phyloP scores from a whole-genome alignment of 1,140 invertebrate species.

The Drosophila navojoa region DNA sequence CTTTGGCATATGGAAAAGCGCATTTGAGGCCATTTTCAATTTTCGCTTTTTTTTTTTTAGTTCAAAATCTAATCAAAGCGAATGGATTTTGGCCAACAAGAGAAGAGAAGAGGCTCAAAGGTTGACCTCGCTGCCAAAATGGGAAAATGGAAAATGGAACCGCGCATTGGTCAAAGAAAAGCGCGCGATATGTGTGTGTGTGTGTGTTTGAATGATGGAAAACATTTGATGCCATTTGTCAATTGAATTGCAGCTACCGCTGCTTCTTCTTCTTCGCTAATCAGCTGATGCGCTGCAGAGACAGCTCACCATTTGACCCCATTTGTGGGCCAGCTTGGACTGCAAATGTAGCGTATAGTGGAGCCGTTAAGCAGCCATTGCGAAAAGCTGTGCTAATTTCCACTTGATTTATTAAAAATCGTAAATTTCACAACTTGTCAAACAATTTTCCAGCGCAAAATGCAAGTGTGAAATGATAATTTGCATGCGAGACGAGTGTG shows the following conservation, averaged over 20 bases:
- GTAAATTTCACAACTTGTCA: conserved; percentile 52
- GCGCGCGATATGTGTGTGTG: conserved; percentile 21
- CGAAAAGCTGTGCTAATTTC: conserved; percentile 11
- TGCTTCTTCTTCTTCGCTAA: conserved; percentile 20
- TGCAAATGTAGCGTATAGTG: neutral
- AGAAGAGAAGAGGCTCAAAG: conserved; percentile 24
- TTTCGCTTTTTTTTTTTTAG: conserved; percentile 2
- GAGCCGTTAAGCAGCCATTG: neutral
- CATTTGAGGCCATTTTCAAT: neutral
- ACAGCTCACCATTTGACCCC: conserved; percentile 19
- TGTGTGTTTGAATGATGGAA: conserved; percentile 25
- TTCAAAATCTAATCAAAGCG: conserved; percentile 71
- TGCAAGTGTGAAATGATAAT: conserved; percentile 17
- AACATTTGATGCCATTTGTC: conserved; percentile 52
- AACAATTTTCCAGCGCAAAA: conserved; percentile 55
- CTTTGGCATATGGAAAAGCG: neutral
- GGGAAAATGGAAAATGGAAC: conserved; percentile 19
- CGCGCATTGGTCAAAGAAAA: conserved; percentile 32
- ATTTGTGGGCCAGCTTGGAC: conserved; percentile 23
- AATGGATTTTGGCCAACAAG: conserved; percentile 52
- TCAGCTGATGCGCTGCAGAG: conserved; percentile 21
- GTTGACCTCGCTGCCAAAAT: conserved; percentile 39
- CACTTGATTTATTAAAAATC: conserved; percentile 43
- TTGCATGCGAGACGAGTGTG: conserved; percentile 19
- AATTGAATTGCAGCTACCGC: conserved; percentile 17